Conservation (phyloP, 2,888 invertebrate genomes). For the Napeogenes inachia region DNA sequence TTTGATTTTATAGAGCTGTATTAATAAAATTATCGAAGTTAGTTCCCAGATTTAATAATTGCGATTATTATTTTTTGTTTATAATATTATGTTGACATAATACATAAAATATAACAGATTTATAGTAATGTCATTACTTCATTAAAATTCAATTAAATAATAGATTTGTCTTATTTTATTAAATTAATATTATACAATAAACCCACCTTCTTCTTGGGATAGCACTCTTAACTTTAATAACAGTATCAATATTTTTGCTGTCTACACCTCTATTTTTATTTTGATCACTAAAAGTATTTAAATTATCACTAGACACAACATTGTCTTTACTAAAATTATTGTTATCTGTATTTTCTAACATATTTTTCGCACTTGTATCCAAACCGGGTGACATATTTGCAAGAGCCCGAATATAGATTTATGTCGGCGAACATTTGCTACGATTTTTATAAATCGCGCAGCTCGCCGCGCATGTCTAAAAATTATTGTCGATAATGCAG, state of each 20-base stretch:
- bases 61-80: no score
- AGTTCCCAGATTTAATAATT: no score
- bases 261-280: slow-evolving; percentile 46
- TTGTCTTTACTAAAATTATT: slow-evolving; percentile 32
- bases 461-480: slow-evolving; percentile 68
- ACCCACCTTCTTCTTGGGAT: slow-evolving; percentile 69
- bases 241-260: slow-evolving; percentile 41
- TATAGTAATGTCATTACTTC: no score
- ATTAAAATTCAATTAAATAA: no score
- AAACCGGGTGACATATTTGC: slow-evolving; percentile 64
- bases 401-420: slow-evolving; percentile 63
- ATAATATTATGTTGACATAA: no score
- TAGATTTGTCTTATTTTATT: background rate
- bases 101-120: no score
- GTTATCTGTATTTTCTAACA: slow-evolving; percentile 41
- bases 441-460: slow-evolving; percentile 76
- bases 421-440: slow-evolving; percentile 63
- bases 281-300: slow-evolving; percentile 52
- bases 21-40: no score
- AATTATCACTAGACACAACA: slow-evolving; percentile 44
- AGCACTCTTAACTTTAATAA: slow-evolving; percentile 72
- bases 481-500: slow-evolving; percentile 52
- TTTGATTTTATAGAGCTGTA: no score
- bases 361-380: slow-evolving; percentile 46
- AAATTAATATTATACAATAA: slow-evolving; percentile 34